Conservation (phyloP, 1,140 invertebrate species). For the Drosophila sucinea region DNA sequence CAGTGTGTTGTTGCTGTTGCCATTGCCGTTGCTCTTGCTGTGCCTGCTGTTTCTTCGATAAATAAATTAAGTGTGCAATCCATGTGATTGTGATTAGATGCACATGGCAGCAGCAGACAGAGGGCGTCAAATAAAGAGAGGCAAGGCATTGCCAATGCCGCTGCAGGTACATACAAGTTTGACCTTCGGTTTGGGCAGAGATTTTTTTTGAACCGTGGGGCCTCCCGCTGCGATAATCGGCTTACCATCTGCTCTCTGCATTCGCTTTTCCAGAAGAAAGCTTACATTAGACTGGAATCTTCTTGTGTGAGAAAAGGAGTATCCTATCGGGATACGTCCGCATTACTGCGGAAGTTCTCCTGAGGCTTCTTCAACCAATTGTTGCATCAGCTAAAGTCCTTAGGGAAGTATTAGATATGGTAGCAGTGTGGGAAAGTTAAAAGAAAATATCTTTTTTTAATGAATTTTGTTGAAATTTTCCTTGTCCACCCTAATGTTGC, state of each 20-base stretch:
- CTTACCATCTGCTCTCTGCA: constrained; percentile 5
- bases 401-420: too few species aligned
- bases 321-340: too few species aligned
- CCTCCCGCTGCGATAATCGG: not conserved
- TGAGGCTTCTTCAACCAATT: too few species aligned
- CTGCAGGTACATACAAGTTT: constrained; percentile 42
- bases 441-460: too few species aligned
- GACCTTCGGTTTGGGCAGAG: constrained; percentile 29
- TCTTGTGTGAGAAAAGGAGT: too few species aligned
- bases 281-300: not conserved
- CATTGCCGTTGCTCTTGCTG: not conserved
- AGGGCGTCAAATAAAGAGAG: not conserved
- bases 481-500: constrained; percentile 1
- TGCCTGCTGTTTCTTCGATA: constrained; percentile 2
- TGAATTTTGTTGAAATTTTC: not conserved
- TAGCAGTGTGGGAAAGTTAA: too few species aligned
- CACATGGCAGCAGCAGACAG: constrained; percentile 20
- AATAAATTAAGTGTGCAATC: constrained; percentile 5
- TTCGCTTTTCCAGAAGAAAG: constrained; percentile 14
- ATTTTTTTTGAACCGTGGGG: not conserved
- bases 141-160: constrained; percentile 12
- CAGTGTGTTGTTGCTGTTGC: constrained; percentile 23
- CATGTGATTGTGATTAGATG: constrained; percentile 28
- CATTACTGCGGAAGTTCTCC: too few species aligned
- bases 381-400: too few species aligned